Evolutionary conservation across 2,113 vertebrate genomes (phyloP).

Genomic region (Crocuta crocuta): DNA sequence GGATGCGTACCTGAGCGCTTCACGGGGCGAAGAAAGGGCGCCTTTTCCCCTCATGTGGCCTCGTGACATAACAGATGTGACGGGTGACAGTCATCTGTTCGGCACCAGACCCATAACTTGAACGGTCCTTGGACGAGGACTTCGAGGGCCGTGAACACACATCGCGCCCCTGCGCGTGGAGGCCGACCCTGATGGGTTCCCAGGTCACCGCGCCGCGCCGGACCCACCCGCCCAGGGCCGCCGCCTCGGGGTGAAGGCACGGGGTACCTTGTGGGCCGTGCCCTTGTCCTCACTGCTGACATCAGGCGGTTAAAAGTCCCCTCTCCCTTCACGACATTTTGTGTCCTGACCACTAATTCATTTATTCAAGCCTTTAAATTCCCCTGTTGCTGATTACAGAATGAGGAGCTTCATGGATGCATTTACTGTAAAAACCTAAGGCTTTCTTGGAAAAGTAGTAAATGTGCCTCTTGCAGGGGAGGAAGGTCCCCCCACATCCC

Average conservation of each 20-base stretch:
- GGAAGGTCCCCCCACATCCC: not conserved
- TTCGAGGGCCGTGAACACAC: not conserved
- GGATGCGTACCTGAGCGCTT: not conserved
- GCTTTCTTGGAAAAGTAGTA: not conserved
- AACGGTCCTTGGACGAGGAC: not conserved
- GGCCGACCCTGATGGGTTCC: not conserved
- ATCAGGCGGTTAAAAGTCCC: too few species aligned
- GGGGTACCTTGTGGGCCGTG: not conserved
- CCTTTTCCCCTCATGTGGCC: not conserved
- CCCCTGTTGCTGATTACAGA: not conserved
- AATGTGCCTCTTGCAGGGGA: not conserved
- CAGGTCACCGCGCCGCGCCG: not conserved
- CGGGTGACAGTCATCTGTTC: not conserved
- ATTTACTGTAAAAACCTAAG: fast-evolving
- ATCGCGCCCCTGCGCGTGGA: not conserved
- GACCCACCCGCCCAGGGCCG: not conserved
- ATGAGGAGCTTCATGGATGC: fast-evolving
- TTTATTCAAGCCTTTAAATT: not conserved
- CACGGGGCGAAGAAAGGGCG: not conserved
- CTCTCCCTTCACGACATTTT: fast-evolving
- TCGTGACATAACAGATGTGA: not conserved
- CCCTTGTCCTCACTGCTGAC: not conserved
- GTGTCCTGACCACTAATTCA: not conserved
- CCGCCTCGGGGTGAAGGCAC: fast-evolving
- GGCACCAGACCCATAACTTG: not conserved